These are phyloP conservation scores for Triplophysa rosa DNA, from an alignment of 2,113 vertebrate genomes.

Conservation along the genomic window DNA sequence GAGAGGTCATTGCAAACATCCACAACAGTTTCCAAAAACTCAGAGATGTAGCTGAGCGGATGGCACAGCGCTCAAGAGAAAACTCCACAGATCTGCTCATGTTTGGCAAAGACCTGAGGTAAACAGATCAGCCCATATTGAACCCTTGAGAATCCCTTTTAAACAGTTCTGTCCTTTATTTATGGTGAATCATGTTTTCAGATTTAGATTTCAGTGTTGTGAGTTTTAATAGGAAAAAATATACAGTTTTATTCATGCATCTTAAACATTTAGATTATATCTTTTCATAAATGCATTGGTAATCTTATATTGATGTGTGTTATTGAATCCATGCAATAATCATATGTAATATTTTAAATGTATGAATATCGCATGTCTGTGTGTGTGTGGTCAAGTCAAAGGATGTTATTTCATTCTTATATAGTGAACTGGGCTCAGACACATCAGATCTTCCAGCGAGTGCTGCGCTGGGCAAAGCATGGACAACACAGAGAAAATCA, in stretches of 20 bases:
- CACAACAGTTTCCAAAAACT: slow-evolving; percentile 92
- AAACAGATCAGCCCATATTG: slow-evolving; percentile 19
- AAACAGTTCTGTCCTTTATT: not conserved
- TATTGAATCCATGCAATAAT: not conserved
- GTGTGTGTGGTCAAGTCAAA: too few relatives aligned
- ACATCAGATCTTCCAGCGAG: slow-evolving; percentile 18
- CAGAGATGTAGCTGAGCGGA: slow-evolving; percentile 86
- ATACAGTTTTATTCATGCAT: too few relatives aligned
- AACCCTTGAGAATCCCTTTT: not conserved
- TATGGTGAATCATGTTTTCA: not conserved
- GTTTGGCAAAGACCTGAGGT: slow-evolving; percentile 94
- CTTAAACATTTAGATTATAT: too few relatives aligned
- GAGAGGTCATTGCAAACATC: slow-evolving; percentile 90
- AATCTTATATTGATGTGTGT: not conserved
- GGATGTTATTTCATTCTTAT: not conserved
- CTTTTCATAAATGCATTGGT: too few relatives aligned
- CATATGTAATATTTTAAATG: not conserved
- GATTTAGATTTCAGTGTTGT: too few relatives aligned
- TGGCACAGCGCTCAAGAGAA: slow-evolving; percentile 86
- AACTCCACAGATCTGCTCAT: slow-evolving; percentile 89
- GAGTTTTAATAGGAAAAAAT: too few relatives aligned
- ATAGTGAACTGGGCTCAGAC: slow-evolving; percentile 37
- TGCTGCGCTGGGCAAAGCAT: slow-evolving; percentile 24
- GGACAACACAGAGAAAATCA: slow-evolving; percentile 60
- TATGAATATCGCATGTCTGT: not conserved